Evolutionary conservation across 2,888 invertebrate genomes (phyloP), one percentile per base, ranked within the genome.

Genomic region (Sicus ferrugineus): DNA sequence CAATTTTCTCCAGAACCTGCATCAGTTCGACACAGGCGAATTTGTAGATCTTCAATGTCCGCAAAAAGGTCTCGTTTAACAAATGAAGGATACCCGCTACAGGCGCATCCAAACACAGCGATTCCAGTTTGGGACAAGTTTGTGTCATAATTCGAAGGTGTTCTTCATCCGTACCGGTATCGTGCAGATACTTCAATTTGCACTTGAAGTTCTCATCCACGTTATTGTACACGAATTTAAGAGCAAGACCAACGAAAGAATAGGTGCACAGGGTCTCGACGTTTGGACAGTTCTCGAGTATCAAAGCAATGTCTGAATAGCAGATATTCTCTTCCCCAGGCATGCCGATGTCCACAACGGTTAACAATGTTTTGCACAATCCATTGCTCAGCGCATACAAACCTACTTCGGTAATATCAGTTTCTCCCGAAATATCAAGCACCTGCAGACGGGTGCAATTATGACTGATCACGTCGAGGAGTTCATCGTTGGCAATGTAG

Each of bases 361-460:
- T 88, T 48, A 91, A 79, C 64, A 86, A 87, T 52, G 88, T 86
- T 16, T 88, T 87, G n/a, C 88, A 86, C 67, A 87, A 85, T 0
- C 89, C 87, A 34, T 82, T 86, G 58, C 89, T 81, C 80, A 91
- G 86, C 2, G 86, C 85, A 68, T 88, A 88, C 61, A 92, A 88
- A 67, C 90, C 90, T 30, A 88, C 88, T 78, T 89, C 88, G 0
- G 90, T 90, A 52, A 91, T 90, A 78, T 89, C 89, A 9, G 91
- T 90, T 79, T 92, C 91, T 1, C 92, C 92, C 0, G 91, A 91
- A 70, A 92, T 88, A 75, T 92, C 91, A 28, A 92, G 81, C 11
- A 90, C 84, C 73, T 89, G 88, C 63, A 92, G 81, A 28, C 88
- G 86, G 73, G 86, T 86, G 74, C 89, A 89, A 70, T 87, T 84